A percentile compares a stretch with the other conserved stretches of the same genome.
phyloP scores from a whole-genome alignment of 2,113 vertebrate species.

The Pteruthius melanotis region DNA sequence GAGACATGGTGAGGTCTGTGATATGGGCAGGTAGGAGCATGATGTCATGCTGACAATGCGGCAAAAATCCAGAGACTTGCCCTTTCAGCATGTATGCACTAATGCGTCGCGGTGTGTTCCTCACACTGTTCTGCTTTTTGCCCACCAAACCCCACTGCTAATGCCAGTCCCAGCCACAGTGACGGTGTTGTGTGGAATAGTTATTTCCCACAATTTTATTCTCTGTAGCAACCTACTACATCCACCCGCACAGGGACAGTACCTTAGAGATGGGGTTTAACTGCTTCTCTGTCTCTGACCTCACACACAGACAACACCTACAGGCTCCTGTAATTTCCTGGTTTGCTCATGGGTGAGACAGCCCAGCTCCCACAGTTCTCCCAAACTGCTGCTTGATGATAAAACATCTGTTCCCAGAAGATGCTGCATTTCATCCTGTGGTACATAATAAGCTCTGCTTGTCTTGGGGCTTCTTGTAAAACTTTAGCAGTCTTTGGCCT shows the following conservation, averaged over 20 bases:
- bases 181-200: neutral
- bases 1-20: rapidly evolving
- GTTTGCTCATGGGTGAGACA: neutral
- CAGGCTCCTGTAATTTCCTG: neutral
- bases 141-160: neutral
- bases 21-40: neutral
- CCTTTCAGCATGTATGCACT: neutral
- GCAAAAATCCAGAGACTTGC: neutral
- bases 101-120: neutral
- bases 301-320: neutral
- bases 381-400: neutral
- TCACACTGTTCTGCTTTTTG: neutral
- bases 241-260: neutral
- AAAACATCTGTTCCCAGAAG: neutral
- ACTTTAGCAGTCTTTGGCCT: neutral
- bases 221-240: neutral
- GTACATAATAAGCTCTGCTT: neutral
- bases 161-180: neutral
- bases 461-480: neutral
- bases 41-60: neutral
- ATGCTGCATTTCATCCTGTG: neutral
- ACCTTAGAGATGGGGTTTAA: neutral
- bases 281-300: neutral
- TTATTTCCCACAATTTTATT: neutral
- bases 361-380: neutral